Evolutionary conservation across 1,140 invertebrate species (phyloP), one percentile per base, ranked within the genome.

Genomic region (Eueides isabella): DNA sequence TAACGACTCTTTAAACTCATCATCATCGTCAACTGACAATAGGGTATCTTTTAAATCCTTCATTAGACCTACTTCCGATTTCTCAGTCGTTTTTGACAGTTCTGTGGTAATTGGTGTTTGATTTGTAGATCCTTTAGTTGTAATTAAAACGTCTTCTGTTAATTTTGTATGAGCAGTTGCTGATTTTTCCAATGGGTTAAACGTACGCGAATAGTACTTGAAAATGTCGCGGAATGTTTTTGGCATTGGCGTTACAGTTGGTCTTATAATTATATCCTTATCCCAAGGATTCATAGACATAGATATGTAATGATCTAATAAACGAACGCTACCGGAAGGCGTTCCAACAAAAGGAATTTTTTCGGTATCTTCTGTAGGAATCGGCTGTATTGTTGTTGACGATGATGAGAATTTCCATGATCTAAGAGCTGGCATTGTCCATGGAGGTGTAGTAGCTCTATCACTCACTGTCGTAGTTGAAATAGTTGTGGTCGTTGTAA

Each of bases 1-100:
- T 38, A 92, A 66, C 19, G 89, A 89, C 66, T 93, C 89, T 64
- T 94, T 94, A 70, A 92, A 92, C 16, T 93, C 90, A 14, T 93
- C 92, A 44, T 94, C 92, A 68, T 93, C 89, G 66, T 93, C 92
- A 19, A 87, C 87, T 0, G 90, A 88, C 23, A 93, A 62, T 67
- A 91, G 67, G 6, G 85, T 85, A 29, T 93, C 92, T 72, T 92
- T 92, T 68, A 92, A 85, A 73, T 90, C 87, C 70, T 83, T 85
- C 38, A 90, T 80, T 71, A 82, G 83, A n/a, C n/a, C n/a, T n/a
- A n/a, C n/a, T n/a, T n/a, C n/a, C 0, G 80, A 84, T 29, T 75
- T 80, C 26, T 89, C 86, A 78, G 74, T 90, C 61, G 81, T 76
- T 61, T 81, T 78, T 4, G 81, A 71, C 19, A 80, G 72, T 28